Conservation (phyloP, 2,113 vertebrate genomes). For the Calidris pygmaea region DNA sequence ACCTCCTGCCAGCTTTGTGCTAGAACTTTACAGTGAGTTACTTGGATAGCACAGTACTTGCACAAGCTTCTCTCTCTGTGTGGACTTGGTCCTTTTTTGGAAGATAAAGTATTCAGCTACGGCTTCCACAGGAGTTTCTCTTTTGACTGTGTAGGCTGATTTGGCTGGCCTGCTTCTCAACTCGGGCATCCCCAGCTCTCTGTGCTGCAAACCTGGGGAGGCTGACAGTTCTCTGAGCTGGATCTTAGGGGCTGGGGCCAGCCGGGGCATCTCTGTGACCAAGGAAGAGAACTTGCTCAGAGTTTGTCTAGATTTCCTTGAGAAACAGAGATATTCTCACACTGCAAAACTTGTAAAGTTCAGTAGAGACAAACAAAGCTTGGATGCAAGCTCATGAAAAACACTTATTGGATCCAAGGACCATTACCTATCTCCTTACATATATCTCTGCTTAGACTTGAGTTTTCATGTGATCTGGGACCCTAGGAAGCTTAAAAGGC, state of each 20-base stretch:
- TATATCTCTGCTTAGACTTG: background rate
- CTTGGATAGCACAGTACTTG: background rate
- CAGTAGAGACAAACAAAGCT: background rate
- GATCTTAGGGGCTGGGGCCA: accelerated
- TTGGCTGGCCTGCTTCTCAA: background rate
- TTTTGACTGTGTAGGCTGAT: background rate
- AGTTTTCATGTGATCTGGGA: background rate
- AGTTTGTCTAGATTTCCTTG: background rate
- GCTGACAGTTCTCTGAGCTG: background rate
- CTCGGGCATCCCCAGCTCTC: background rate
- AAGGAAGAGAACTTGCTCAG: background rate
- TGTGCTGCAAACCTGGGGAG: background rate
- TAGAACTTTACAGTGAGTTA: background rate
- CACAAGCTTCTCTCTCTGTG: background rate
- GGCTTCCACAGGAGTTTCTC: background rate
- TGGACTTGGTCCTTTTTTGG: background rate
- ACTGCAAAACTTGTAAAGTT: background rate
- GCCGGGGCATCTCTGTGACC: background rate
- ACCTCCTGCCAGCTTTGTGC: background rate
- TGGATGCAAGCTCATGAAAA: background rate
- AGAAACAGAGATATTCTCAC: background rate
- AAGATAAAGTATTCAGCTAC: background rate
- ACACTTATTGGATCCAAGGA: background rate
- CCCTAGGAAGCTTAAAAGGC: background rate
- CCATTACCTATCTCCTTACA: background rate